Base-by-base conservation (phyloP, 2,113 vertebrate genomes). In the Opisthocomus hoazin region DNA sequence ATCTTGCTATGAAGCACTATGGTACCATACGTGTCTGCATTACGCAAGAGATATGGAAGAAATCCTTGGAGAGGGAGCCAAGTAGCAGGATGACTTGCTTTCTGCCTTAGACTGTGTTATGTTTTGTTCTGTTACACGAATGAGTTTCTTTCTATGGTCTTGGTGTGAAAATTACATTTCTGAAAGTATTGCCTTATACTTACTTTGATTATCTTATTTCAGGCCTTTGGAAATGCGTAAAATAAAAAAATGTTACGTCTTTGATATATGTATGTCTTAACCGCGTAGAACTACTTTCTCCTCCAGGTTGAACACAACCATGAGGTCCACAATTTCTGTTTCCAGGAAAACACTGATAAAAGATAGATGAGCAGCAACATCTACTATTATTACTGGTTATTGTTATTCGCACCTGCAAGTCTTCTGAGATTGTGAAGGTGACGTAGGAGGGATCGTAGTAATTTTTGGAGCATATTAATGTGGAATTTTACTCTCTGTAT, bases 381-480 rank as follows among this genome's bases (percentile, higher is more conserved):
- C 48, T 64, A 5, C 24, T 30, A 36, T 77, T 36, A 18, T 74
- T 79, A 22, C 20, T 84, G 23, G 15, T 60, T 78, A 53, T 84
- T 91, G 51, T 48, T 93, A 87, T 96, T 90, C 80, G 53, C 57
- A 93, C 15, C 69, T 90, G 43, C 73, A 84, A 75, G 8, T 66
- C 83, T 92, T 92, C 26, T 53, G 43, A 64, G 68, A 7, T 89
- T 90, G 56, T 81, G 80, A 94, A 96, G 90, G 92, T 96, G 93
- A 93, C 94, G 51, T 63, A 48, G 48, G 56, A 36, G 17, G 68
- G 43, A 60, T 60, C 57, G 60, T 17, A 48, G 43, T 69, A 81
- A 75, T 91, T 96, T 93, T 89, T 91, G 74, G 73, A 95, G 61
- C 61, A 37, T 78, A 71, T 68, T 96, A 90, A 91, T 94, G 26